Evolutionary conservation across 2,797 vertebrate genomes (phyloP).

Genomic region (Strix occidentalis): DNA sequence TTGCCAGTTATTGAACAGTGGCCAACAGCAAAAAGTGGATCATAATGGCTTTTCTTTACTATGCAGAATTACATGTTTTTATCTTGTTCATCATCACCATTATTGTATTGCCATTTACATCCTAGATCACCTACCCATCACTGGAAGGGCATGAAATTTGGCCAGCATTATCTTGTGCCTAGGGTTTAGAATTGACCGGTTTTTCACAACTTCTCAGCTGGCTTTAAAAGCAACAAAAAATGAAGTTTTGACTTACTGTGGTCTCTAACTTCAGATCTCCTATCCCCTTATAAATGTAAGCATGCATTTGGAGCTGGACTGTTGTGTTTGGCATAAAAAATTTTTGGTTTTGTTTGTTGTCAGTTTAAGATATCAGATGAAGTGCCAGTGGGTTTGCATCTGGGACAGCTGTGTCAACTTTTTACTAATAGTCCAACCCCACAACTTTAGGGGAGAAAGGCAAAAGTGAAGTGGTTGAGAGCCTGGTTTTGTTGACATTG

Average conservation of each 20-base stretch:
- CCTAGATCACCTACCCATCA: not conserved
- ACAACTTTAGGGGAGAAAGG: not conserved
- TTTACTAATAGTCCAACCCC: not conserved
- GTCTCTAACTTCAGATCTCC: not conserved
- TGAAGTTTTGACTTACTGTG: not conserved
- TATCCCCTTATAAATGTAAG: not conserved
- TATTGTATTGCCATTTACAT: not conserved
- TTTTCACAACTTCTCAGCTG: not conserved
- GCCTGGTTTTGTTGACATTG: not conserved
- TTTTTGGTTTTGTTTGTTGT: conserved; percentile 12
- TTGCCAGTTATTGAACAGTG: conserved; percentile 47
- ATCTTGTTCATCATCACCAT: conserved; percentile 31
- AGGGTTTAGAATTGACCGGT: not conserved
- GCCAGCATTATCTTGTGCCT: not conserved
- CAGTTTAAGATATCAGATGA: conserved; percentile 12
- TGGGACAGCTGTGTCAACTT: conserved; percentile 8
- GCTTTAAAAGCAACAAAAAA: not conserved
- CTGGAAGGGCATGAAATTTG: not conserved
- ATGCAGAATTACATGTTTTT: not conserved
- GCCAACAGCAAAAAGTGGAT: conserved; percentile 40
- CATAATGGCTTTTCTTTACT: conserved; percentile 20
- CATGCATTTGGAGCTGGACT: not conserved
- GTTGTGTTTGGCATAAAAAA: conserved; percentile 26
- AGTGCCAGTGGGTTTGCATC: conserved; percentile 3
- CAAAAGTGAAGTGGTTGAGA: not conserved